Evolutionary conservation across 2,888 invertebrate species (phyloP).

Genomic region (Patella pellucida): DNA sequence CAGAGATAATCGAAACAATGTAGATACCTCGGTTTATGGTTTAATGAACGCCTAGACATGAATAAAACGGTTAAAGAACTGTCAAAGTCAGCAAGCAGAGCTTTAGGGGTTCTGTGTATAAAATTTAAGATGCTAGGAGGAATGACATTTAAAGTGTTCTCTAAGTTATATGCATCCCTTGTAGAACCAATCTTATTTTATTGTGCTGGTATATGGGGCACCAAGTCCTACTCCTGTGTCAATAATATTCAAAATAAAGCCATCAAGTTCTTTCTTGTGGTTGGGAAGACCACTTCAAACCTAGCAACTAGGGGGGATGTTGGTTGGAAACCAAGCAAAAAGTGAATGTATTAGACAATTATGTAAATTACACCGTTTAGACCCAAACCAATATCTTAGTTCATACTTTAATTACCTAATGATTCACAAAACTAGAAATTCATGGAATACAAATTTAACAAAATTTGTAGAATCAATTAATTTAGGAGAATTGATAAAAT

Average conservation of each 20-base stretch:
- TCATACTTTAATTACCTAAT: background rate
- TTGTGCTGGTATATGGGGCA: conserved; percentile 1
- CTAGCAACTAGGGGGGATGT: background rate
- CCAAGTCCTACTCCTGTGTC: background rate
- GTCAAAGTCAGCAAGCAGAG: background rate
- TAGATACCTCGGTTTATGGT: background rate
- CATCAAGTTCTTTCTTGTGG: background rate
- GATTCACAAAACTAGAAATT: background rate
- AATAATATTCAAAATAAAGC: conserved; percentile 1
- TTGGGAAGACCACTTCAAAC: background rate
- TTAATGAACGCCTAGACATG: background rate
- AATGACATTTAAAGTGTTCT: background rate
- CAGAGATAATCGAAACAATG: background rate
- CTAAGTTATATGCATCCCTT: background rate
- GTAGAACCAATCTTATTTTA: background rate
- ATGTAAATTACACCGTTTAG: background rate
- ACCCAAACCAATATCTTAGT: background rate
- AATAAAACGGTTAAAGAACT: background rate
- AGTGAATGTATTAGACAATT: background rate
- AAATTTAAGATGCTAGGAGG: background rate
- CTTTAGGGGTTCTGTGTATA: background rate
- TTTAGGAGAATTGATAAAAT: background rate
- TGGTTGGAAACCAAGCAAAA: background rate
- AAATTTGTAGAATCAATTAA: background rate
- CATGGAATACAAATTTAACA: background rate